Conservation (phyloP, 37 sponge, comb jelly and placozoan genomes). For the Crambe crambe region DNA sequence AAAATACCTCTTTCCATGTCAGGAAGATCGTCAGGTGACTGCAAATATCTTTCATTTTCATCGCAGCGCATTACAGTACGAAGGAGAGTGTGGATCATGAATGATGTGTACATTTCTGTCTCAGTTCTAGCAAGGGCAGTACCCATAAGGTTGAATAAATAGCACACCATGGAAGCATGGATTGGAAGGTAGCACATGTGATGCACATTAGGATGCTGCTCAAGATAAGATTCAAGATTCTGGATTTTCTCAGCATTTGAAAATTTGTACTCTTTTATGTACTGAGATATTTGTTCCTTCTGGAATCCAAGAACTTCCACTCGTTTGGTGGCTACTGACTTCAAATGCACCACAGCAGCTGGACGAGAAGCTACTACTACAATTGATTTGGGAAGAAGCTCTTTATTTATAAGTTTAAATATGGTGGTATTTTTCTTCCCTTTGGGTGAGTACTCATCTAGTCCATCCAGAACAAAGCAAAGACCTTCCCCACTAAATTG, state of each 20-base stretch:
- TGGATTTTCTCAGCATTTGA: too few relatives aligned
- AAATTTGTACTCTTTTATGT: neutral
- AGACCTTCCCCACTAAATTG: neutral
- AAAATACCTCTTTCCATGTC: constrained; percentile 5
- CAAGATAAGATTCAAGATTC: neutral
- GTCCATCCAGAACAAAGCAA: constrained; percentile 21
- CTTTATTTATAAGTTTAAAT: neutral
- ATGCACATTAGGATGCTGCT: neutral
- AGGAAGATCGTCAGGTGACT: neutral
- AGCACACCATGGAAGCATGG: constrained; percentile 3
- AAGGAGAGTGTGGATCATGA: constrained; percentile 12
- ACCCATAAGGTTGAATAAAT: neutral
- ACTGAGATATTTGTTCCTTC: neutral
- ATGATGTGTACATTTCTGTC: constrained; percentile 32
- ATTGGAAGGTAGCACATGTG: constrained; percentile 19
- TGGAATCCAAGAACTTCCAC: constrained; percentile 14
- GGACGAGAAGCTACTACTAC: constrained; percentile 19
- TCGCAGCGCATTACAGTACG: neutral
- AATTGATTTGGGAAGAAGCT: neutral
- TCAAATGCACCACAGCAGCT: neutral
- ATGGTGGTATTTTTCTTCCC: neutral
- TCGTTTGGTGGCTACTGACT: neutral
- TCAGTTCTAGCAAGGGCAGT: constrained; percentile 39
- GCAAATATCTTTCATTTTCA: neutral
- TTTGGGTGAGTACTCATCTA: neutral